Conservation (phyloP, 2,113 vertebrate species). For the Macrotus californicus region DNA sequence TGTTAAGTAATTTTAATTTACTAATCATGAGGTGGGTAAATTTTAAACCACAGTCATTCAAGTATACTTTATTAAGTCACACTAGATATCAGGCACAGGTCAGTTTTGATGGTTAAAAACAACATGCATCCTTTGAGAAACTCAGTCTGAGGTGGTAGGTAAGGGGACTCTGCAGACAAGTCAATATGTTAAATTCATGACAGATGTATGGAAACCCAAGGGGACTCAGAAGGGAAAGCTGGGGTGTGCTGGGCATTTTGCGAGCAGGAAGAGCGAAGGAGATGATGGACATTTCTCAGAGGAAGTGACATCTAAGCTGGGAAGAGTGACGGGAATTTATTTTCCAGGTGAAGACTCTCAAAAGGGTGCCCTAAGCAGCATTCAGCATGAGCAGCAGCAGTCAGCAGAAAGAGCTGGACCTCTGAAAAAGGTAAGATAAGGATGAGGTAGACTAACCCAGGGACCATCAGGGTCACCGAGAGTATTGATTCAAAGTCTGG, state of each 20-base stretch:
- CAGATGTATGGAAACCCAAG: background rate
- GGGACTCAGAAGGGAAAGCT: background rate
- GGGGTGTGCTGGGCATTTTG: background rate
- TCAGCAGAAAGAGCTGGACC: background rate
- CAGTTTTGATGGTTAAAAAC: background rate
- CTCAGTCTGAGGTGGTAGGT: background rate
- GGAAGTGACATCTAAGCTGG: background rate
- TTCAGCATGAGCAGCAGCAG: background rate
- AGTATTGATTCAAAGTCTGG: background rate
- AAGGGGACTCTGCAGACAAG: background rate
- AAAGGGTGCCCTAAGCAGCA: background rate
- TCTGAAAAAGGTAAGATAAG: background rate
- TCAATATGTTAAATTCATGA: background rate
- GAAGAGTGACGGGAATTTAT: background rate
- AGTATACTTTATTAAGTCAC: background rate
- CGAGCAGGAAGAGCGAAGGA: background rate
- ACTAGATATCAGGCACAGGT: background rate
- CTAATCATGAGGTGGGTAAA: background rate
- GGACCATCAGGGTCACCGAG: background rate
- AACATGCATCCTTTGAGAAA: background rate
- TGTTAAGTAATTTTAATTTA: background rate
- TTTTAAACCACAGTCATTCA: background rate
- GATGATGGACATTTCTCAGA: background rate
- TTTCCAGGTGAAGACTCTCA: background rate
- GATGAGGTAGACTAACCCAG: background rate